Evolutionary conservation across 2,888 invertebrate genomes (phyloP).

Genomic region (Sinelater perroti): DNA sequence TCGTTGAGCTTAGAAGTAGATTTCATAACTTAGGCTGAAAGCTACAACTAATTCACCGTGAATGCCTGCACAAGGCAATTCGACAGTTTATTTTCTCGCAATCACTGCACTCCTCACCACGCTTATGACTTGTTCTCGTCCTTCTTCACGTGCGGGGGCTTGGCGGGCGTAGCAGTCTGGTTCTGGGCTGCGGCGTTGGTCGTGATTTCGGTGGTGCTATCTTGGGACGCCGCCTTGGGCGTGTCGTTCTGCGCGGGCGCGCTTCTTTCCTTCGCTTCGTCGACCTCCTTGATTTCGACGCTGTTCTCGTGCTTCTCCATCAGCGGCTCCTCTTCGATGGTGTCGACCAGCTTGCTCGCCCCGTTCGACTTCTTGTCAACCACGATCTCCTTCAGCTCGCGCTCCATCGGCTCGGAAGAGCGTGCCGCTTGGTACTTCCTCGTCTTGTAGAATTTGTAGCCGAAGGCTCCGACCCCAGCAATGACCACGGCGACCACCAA

Average conservation of each 20-base stretch:
- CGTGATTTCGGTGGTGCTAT: neutral
- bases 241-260: neutral
- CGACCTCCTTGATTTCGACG: conserved; percentile 27
- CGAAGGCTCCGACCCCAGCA: conserved; percentile 64
- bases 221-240: neutral
- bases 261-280: conserved; percentile 12
- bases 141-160: neutral
- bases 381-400: conserved; percentile 44
- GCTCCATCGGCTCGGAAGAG: conserved; percentile 56
- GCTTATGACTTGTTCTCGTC: neutral
- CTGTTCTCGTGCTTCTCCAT: conserved; percentile 39
- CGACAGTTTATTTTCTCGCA: conserved; percentile 4
- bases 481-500: conserved; percentile 66
- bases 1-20: too few species aligned
- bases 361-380: conserved; percentile 18
- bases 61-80: too few species aligned
- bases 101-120: neutral
- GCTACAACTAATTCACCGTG: too few species aligned
- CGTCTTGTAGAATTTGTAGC: conserved; percentile 66
- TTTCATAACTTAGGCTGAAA: too few species aligned
- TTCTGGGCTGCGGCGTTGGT: conserved; percentile 3
- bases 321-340: conserved; percentile 48
- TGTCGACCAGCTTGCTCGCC: conserved; percentile 35
- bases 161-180: conserved; percentile 7
- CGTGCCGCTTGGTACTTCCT: conserved; percentile 42